phyloP scores from a whole-genome alignment of 2,797 vertebrate genomes.

The Falco biarmicus region DNA sequence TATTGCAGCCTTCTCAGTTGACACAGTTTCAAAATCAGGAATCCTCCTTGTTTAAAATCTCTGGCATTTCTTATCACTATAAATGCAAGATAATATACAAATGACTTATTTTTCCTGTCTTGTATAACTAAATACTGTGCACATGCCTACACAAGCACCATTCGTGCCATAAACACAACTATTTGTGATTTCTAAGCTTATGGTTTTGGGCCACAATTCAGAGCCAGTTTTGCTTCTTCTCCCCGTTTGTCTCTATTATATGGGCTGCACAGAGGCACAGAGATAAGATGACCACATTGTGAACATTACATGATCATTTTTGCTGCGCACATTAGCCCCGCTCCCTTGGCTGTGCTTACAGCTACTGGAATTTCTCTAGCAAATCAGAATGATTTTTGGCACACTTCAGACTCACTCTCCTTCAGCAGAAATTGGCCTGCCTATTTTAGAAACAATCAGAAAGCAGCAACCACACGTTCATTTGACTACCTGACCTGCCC shows the following conservation, averaged over 20 bases:
- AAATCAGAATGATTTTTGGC: slow-evolving; percentile 22
- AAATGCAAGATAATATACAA: not conserved
- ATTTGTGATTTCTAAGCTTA: not conserved
- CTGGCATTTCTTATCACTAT: not conserved
- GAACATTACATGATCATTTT: not conserved
- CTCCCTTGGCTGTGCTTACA: slow-evolving; percentile 32
- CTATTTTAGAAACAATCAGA: slow-evolving; percentile 49
- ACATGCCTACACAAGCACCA: not conserved
- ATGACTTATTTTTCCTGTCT: not conserved
- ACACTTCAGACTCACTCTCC: slow-evolving; percentile 27
- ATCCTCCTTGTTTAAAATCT: not conserved
- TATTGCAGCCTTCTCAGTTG: not conserved
- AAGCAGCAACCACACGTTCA: slow-evolving; percentile 30
- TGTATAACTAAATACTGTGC: not conserved
- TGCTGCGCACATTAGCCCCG: not conserved
- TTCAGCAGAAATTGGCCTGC: slow-evolving; percentile 43
- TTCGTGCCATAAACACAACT: not conserved
- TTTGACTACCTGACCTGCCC: slow-evolving; percentile 40
- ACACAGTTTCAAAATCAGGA: not conserved
- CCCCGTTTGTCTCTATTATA: not conserved
- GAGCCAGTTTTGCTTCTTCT: not conserved
- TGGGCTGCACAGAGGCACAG: not conserved
- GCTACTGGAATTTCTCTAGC: slow-evolving; percentile 13
- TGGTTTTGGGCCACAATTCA: not conserved
- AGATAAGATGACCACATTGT: not conserved